Conservation (phyloP, 2,888 invertebrate genomes). For the Hypomecis punctinalis region DNA sequence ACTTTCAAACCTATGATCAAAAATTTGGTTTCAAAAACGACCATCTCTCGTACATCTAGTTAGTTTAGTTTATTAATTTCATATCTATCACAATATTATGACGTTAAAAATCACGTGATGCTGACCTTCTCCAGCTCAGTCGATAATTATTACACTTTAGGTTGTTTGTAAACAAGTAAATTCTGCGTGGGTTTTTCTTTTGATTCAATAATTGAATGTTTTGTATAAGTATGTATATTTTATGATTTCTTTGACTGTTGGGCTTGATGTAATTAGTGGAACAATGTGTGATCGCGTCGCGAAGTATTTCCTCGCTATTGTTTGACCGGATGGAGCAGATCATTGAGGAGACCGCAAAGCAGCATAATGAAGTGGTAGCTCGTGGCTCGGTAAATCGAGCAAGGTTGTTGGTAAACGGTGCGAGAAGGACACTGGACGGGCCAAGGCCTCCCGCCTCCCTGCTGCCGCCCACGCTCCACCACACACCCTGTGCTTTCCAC, state of each 20-base stretch:
- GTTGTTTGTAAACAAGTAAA: not conserved
- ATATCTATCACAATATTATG: too few relatives aligned
- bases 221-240: not conserved
- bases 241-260: not conserved
- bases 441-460: constrained; percentile 64
- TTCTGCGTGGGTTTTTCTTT: not conserved
- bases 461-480: constrained; percentile 56
- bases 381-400: constrained; percentile 49
- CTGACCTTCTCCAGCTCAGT: too few relatives aligned
- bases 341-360: constrained; percentile 22
- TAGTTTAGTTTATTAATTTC: too few relatives aligned
- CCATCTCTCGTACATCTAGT: too few relatives aligned
- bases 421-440: constrained; percentile 71
- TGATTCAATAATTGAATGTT: not conserved
- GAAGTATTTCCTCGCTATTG: constrained; percentile 9
- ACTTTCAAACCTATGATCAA: too few relatives aligned
- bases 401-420: constrained; percentile 71
- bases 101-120: too few relatives aligned
- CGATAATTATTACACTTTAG: too few relatives aligned
- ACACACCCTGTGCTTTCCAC: constrained; percentile 44
- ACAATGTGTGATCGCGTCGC: constrained; percentile 1
- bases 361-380: constrained; percentile 33
- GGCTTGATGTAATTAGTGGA: not conserved
- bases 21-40: too few relatives aligned
- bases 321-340: constrained; percentile 8